Percentiles rank a stretch among this genome's conserved stretches.
Conservation (phyloP, 1,140 invertebrate genomes). For the Anastrepha ludens region DNA sequence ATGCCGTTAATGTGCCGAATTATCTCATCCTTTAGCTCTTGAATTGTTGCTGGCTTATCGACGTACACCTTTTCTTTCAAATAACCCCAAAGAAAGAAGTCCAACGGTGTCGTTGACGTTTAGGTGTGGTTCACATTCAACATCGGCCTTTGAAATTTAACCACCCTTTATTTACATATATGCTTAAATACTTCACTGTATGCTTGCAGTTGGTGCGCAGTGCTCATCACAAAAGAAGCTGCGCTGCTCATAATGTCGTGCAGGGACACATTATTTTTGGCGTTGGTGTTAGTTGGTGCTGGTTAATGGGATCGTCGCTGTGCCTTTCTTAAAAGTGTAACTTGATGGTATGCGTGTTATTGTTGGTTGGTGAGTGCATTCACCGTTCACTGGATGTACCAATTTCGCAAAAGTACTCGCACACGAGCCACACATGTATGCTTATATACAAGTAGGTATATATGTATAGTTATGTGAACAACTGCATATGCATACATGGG, state of each 20-base stretch:
- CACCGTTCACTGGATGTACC: constrained; percentile 28
- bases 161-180: no score
- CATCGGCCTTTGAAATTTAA: no score
- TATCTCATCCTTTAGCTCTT: no score
- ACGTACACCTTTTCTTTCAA: no score
- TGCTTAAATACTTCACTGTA: no score
- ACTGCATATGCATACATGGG: background rate
- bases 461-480: background rate
- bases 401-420: background rate
- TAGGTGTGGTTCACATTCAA: no score
- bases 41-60: no score
- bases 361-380: constrained; percentile 26
- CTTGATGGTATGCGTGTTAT: background rate
- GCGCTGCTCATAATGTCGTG: constrained; percentile 6
- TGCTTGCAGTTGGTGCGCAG: background rate
- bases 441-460: background rate
- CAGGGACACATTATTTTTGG: background rate
- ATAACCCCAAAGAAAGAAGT: no score
- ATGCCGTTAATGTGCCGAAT: no score
- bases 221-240: background rate
- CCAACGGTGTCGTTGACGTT: no score
- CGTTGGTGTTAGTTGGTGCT: background rate
- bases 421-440: background rate
- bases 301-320: background rate
- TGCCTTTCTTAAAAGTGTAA: no score